Percentiles rank a stretch among this genome's conserved stretches.
These are phyloP conservation scores for Characodon lateralis DNA, from an alignment of 2,797 vertebrate genomes.

Conservation along the genomic window DNA sequence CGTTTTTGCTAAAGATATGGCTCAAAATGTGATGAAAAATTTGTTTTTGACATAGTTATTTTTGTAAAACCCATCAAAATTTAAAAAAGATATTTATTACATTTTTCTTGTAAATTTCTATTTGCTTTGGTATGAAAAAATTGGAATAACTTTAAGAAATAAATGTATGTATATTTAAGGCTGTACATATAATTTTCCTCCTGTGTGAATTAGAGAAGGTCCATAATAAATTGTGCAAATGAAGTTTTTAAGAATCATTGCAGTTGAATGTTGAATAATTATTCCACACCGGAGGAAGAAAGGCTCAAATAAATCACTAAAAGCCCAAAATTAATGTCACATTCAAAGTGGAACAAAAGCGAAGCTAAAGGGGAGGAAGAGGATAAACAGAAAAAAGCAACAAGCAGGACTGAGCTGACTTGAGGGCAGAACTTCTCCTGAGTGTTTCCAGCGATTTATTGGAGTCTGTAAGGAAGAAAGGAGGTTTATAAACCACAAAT, in stretches of 20 bases:
- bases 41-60: no score
- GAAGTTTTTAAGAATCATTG: not conserved
- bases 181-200: not conserved
- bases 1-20: no score
- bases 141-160: not conserved
- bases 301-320: not conserved
- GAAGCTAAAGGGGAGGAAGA: not conserved
- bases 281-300: not conserved
- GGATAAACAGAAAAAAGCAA: not conserved
- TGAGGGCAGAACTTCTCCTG: not conserved
- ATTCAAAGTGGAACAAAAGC: not conserved
- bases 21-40: no score
- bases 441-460: not conserved
- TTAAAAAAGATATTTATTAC: no score
- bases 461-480: constrained; percentile 2
- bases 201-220: not conserved
- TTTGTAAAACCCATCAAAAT: no score
- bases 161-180: not conserved
- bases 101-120: no score
- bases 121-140: not conserved
- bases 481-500: constrained; percentile 3
- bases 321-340: not conserved
- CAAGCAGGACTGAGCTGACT: not conserved
- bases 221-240: not conserved
- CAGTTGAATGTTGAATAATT: not conserved